Evolutionary conservation across 1,140 invertebrate species (phyloP).

Genomic region (Euura lappo): DNA sequence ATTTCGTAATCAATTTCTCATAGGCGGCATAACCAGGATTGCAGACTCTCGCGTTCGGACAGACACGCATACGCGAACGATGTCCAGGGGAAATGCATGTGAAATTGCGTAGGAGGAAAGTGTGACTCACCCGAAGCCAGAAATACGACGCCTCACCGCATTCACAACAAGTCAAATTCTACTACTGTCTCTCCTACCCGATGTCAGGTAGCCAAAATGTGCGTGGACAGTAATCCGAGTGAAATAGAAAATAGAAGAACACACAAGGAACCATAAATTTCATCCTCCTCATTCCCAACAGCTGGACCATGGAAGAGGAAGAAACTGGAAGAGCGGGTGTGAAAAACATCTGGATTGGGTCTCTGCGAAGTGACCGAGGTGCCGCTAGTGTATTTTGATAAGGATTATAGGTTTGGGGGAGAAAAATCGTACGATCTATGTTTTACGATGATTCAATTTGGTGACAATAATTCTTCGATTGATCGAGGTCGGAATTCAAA

Average conservation of each 20-base stretch:
- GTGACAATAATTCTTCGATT: not conserved
- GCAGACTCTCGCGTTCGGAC: slow-evolving; percentile 20
- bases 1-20: too few relatives aligned
- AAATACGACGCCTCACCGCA: slow-evolving; percentile 38
- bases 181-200: not conserved
- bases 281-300: slow-evolving; percentile 25
- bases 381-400: not conserved
- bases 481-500: not conserved
- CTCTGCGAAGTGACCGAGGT: not conserved
- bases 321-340: not conserved
- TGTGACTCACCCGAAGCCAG: slow-evolving; percentile 39
- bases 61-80: not conserved
- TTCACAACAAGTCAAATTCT: slow-evolving; percentile 28
- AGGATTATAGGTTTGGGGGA: not conserved
- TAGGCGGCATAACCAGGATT: too few relatives aligned
- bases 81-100: slow-evolving; percentile 17
- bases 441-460: not conserved
- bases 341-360: not conserved
- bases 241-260: not conserved
- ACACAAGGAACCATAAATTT: not conserved
- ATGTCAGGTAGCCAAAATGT: slow-evolving; percentile 5
- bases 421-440: not conserved
- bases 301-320: slow-evolving; percentile 4
- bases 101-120: slow-evolving; percentile 39
- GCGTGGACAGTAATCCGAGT: not conserved